Conservation (phyloP, 53 echinoderm and acorn worm genomes). For the Henricia sp. region DNA sequence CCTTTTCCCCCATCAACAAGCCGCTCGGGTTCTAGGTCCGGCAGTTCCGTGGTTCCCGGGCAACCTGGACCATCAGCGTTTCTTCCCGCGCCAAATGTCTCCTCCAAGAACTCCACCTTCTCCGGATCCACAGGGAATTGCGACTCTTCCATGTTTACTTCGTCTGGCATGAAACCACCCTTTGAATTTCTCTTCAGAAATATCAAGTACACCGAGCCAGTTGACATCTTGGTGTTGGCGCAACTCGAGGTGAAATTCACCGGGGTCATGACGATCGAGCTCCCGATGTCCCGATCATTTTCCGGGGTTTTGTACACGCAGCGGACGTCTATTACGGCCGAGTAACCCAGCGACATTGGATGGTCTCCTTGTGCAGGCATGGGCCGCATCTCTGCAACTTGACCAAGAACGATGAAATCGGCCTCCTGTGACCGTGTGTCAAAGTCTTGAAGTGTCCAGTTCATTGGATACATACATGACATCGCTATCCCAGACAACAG, state of each 20-base stretch:
- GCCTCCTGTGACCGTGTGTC: neutral
- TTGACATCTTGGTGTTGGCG: neutral
- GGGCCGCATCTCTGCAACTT: neutral
- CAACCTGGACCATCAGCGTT: neutral
- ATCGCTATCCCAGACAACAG: neutral
- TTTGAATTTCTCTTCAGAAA: neutral
- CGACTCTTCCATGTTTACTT: neutral
- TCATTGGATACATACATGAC: neutral
- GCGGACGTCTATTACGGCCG: neutral
- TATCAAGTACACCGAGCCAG: neutral
- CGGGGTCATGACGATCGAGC: neutral
- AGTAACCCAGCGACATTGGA: neutral
- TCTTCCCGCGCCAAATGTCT: neutral
- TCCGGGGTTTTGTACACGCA: constrained; percentile 4
- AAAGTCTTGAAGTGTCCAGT: neutral
- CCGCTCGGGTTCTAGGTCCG: neutral
- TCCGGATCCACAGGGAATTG: neutral
- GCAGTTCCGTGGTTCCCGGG: neutral
- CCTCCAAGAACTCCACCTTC: neutral
- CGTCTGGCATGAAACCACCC: neutral
- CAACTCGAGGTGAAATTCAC: constrained; percentile 16
- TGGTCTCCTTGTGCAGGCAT: neutral
- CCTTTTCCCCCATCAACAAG: neutral
- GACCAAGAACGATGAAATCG: neutral
- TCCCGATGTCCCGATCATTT: neutral